Evolutionary conservation across 2,113 vertebrate species (phyloP).

Genomic region (Rafetus swinhoei): DNA sequence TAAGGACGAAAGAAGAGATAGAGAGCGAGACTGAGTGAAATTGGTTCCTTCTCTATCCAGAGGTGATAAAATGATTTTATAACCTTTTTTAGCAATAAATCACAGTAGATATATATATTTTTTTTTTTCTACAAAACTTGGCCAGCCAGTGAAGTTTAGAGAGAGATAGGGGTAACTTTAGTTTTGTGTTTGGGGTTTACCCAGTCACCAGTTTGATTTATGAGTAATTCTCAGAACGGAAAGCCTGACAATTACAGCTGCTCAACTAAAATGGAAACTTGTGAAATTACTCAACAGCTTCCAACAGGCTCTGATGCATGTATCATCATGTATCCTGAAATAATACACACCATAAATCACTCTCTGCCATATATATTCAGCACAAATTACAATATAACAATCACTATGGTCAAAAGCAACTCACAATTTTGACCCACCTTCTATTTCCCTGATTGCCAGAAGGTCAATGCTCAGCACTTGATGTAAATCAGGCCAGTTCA

Average conservation of each 20-base stretch:
- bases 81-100: constrained; percentile 4
- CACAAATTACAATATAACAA: background rate
- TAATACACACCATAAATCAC: background rate
- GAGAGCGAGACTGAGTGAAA: background rate
- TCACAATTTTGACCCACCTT: background rate
- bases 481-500: background rate
- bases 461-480: background rate
- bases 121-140: constrained; percentile 13
- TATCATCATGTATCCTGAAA: background rate
- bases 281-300: background rate
- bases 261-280: background rate
- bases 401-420: background rate
- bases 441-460: background rate
- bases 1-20: background rate
- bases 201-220: background rate
- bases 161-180: background rate
- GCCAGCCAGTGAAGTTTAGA: constrained; percentile 4
- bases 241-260: background rate
- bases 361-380: background rate
- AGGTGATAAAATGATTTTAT: constrained; percentile 6
- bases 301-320: background rate
- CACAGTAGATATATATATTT: background rate
- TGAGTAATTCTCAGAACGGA: background rate
- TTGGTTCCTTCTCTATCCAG: background rate
- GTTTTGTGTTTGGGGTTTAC: background rate